Base-by-base conservation (phyloP, 1,140 invertebrate species). In the Drosophila bocqueti region DNA sequence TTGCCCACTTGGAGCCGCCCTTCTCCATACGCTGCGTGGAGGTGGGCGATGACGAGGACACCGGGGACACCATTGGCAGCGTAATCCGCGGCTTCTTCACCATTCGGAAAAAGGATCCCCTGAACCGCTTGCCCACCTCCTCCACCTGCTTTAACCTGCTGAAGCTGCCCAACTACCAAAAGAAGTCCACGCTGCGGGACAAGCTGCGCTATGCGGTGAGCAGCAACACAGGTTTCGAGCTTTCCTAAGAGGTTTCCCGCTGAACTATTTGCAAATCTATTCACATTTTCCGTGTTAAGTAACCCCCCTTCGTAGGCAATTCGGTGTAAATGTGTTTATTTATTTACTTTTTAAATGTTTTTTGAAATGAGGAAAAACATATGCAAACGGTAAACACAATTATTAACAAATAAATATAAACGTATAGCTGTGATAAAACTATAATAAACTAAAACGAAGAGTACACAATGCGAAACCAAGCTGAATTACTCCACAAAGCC, bases 1-100 rank as follows among this genome's bases (percentile, higher is more conserved):
- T 99, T 94, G 97, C 98, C 15, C 96, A 99, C 93, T 94, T 99
- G 38, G 99, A 99, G 92, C 99, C 99, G 6, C 98, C 98, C 15
- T 99, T 99, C 94, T 99, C 99, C 1, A 99, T 99, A 90, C 96
- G 99, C 68, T 99, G 99, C 94, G 98, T 99, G 6, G 99, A 99
- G 95, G 98, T 99, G 52, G 97, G 97, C 29, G 99, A 99, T 93
- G 99, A 99, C 92, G 98, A 99, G 94, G 99, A 99, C 91, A 98
- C 97, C 11, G 92, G 92, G 4, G 92, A 93, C 47, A 93, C 92
- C 3, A 93, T 93, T 38, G 97, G 96, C 43, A 99, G 98, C 92
- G 98, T 99, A 0, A 97, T 99, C 59, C 95, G 99, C 69, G 99
- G 99, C 52, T 99, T 99, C 93, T 99, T 99, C 84, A 99, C 99